Evolutionary conservation across 2,888 invertebrate species (phyloP).

Genomic region (Cosmia trapezina): DNA sequence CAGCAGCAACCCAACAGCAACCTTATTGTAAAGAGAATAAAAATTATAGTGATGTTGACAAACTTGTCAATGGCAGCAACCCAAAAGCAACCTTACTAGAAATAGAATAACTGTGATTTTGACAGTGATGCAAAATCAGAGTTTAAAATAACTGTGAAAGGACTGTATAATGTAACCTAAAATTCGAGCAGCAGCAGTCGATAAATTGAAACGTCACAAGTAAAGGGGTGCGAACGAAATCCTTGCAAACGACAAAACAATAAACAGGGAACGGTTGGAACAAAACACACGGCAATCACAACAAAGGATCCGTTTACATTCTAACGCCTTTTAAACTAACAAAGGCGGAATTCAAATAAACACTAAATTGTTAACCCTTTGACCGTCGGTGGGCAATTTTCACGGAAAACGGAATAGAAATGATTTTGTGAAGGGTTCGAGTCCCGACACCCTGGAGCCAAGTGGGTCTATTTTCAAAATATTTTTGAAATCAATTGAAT

Average conservation of each 20-base stretch:
- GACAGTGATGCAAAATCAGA: too few relatives aligned
- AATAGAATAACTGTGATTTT: too few relatives aligned
- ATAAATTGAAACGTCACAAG: constrained; percentile 64
- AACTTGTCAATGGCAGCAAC: too few relatives aligned
- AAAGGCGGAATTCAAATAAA: constrained; percentile 90
- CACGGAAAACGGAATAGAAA: constrained; percentile 89
- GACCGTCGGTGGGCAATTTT: constrained; percentile 89
- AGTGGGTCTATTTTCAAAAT: constrained; percentile 70
- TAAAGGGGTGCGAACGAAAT: constrained; percentile 52
- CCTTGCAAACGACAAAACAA: constrained; percentile 67
- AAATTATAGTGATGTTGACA: too few relatives aligned
- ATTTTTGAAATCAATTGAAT: constrained; percentile 22
- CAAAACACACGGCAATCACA: constrained; percentile 85
- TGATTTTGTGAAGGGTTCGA: constrained; percentile 85
- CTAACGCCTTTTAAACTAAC: constrained; percentile 90
- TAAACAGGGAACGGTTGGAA: constrained; percentile 64
- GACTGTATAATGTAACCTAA: neutral
- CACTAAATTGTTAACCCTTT: constrained; percentile 90
- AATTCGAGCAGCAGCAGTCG: constrained; percentile 15
- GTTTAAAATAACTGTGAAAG: neutral
- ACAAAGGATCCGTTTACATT: constrained; percentile 88
- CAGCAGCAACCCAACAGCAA: too few relatives aligned
- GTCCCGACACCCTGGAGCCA: constrained; percentile 71
- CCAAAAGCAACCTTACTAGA: too few relatives aligned
- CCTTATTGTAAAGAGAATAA: too few relatives aligned